These are phyloP conservation scores for Tringa solitaria DNA, from an alignment of 2,113 vertebrate genomes.

Conservation along the genomic window DNA sequence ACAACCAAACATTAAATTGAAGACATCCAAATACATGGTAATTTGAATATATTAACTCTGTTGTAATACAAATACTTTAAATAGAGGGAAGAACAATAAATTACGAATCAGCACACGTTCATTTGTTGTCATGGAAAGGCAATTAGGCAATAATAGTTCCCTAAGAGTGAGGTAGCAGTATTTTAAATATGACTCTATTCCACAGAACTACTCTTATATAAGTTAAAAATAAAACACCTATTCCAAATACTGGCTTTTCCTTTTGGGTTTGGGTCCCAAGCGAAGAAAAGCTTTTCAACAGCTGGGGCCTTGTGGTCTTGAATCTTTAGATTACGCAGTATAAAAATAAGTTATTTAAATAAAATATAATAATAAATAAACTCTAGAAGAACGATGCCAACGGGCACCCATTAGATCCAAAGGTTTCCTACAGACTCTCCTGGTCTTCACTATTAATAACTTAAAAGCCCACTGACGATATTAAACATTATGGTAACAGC, in stretches of 20 bases:
- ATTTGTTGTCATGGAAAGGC: not conserved
- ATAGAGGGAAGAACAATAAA: constrained; percentile 72
- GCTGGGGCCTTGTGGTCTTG: not conserved
- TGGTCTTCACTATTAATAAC: not conserved
- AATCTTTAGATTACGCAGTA: not conserved
- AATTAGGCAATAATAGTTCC: not conserved
- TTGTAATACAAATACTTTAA: constrained; percentile 65
- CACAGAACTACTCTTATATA: not conserved
- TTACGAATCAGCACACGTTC: constrained; percentile 34
- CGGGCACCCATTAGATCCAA: not conserved
- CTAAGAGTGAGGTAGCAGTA: constrained; percentile 68
- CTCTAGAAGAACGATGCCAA: not conserved
- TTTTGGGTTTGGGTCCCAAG: not conserved
- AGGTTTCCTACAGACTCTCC: not conserved
- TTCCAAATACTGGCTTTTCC: not conserved
- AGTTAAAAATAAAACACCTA: not conserved
- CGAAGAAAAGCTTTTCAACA: not conserved
- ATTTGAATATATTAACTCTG: constrained; percentile 69
- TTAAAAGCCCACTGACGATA: not conserved
- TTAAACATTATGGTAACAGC: accelerated
- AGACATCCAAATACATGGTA: not conserved
- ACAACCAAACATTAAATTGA: not conserved
- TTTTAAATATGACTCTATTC: not conserved
- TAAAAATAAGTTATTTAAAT: constrained; percentile 76
- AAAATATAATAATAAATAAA: constrained; percentile 76